Base-by-base conservation (phyloP, 2,797 vertebrate species). In the Notoglanidium macrostoma region DNA sequence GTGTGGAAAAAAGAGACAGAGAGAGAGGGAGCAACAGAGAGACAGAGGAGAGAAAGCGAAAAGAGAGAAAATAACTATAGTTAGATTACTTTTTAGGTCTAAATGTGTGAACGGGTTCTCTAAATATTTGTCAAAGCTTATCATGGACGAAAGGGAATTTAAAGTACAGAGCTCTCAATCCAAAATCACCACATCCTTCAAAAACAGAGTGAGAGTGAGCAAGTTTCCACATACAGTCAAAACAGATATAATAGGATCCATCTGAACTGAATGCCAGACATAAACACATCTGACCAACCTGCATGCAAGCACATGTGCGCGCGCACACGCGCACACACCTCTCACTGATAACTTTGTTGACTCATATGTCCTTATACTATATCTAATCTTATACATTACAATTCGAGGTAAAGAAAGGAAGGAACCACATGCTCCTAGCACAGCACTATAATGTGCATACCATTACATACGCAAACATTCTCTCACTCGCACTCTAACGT, bases 121-220 rank as follows among this genome's bases (percentile, higher is more conserved):
- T 67, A 88, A 91, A 91, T 89, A 92, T 89, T 90, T 89, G 55
- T 57, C 61, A 51, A 83, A 80, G 88, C 85, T 92, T 90, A 90
- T 83, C 35, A 9, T 73, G 55, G 86, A 87, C 29, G 26, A 89
- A 81, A 70, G n/a, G 59, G 72, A 85, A 77, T 49, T 83, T 85
- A 81, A 76, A 29, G 40, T 83, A 73, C 87, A 78, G 57, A 78
- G 59, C 70, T 89, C 51, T 15, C 68, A 15, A 74, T 87, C 73
- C 73, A 46, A 85, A 85, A 88, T 40, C 85, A n/a, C 1, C 55
- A 77, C 80, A 86, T 90, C 89, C 73, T 89, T 81, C 76, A 85
- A 91, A 78, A 91, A 68, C 54, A 72, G 63, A 72, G 63, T 61
- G 78, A 44, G 78, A 57, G 54, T 17, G 77, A 59, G 2, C 10